These are phyloP conservation scores for Butorides virescens DNA, from an alignment of 2,113 vertebrate genomes.

Conservation along the genomic window DNA sequence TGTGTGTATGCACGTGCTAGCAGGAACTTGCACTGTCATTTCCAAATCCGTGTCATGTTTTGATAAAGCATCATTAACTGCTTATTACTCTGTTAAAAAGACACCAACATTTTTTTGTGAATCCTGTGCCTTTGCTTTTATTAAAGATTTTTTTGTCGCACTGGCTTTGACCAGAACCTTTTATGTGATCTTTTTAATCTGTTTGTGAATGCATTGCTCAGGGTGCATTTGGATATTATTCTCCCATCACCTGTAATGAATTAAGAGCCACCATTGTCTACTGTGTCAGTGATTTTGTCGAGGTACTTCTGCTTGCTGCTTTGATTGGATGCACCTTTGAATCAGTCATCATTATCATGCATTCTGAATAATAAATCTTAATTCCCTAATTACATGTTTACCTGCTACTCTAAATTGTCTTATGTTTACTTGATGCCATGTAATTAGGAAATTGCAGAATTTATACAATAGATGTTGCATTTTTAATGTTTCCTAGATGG, in stretches of 20 bases:
- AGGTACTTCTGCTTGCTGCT: neutral
- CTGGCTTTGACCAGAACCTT: neutral
- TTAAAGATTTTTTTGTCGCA: neutral
- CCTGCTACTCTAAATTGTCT: slow-evolving; percentile 59
- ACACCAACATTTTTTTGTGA: neutral
- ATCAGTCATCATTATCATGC: slow-evolving; percentile 21
- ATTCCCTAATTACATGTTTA: slow-evolving; percentile 71
- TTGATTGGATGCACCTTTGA: slow-evolving; percentile 13
- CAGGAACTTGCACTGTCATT: neutral
- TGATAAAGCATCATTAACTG: neutral
- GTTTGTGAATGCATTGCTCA: neutral
- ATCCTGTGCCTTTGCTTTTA: neutral
- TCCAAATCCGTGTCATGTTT: neutral
- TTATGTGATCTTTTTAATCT: neutral
- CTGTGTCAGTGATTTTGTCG: neutral
- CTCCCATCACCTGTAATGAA: neutral
- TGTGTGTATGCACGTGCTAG: neutral
- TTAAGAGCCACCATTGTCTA: neutral
- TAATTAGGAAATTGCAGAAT: slow-evolving; percentile 67
- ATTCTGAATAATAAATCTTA: slow-evolving; percentile 66
- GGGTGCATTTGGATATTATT: neutral
- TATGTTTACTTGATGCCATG: slow-evolving; percentile 40
- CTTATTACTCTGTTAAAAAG: neutral
- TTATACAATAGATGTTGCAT: slow-evolving; percentile 53
- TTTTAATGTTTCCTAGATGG: slow-evolving; percentile 39